These are phyloP conservation scores for Phymatocera aterrima DNA, from an alignment of 2,888 invertebrate genomes.

Conservation along the genomic window DNA sequence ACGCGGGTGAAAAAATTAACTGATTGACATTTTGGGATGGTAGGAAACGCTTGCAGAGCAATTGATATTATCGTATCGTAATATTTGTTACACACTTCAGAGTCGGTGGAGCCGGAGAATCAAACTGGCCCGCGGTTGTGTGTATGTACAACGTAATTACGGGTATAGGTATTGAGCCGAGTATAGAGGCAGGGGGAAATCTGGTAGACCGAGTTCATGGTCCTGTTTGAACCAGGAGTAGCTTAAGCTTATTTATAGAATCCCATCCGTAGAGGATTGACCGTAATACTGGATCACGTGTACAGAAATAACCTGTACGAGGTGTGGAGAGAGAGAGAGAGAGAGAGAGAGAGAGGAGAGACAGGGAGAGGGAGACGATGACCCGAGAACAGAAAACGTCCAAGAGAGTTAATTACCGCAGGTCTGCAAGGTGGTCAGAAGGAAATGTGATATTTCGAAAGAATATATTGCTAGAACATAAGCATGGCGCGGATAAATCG, in stretches of 20 bases:
- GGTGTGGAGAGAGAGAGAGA: not conserved
- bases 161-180: not conserved
- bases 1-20: not conserved
- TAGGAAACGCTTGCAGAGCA: constrained; percentile 5
- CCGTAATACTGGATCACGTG: constrained; percentile 64
- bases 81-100: not conserved
- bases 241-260: constrained; percentile 40
- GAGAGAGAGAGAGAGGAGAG: not conserved
- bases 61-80: not conserved
- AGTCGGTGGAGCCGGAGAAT: not conserved
- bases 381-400: constrained; percentile 26
- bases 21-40: not conserved
- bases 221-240: constrained; percentile 30
- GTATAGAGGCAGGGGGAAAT: constrained; percentile 20
- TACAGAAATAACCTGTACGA: constrained; percentile 60
- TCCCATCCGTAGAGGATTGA: constrained; percentile 59
- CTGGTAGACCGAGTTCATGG: constrained; percentile 35
- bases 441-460: not conserved
- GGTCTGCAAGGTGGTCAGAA: constrained; percentile 10
- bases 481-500: not conserved
- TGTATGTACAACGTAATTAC: not conserved
- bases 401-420: constrained; percentile 33
- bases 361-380: no score
- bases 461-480: not conserved
- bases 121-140: not conserved